Evolutionary conservation across 2,113 vertebrate species (phyloP).

Genomic region (Datnioides undecimradiatus): DNA sequence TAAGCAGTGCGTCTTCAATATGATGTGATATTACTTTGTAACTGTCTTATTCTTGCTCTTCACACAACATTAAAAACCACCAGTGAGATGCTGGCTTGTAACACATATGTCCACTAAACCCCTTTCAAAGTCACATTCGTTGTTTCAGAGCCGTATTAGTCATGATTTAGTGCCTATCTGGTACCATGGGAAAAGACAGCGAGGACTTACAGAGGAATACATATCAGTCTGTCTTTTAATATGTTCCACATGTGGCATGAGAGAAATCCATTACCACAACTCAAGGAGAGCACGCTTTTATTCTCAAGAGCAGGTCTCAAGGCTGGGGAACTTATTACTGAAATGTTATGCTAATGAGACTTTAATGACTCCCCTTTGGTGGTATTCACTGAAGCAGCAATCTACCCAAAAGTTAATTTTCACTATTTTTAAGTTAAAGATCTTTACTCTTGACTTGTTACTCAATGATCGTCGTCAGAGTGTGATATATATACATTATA

Average conservation of each 20-base stretch:
- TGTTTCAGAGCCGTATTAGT: conserved; percentile 55
- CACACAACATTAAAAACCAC: conserved; percentile 40
- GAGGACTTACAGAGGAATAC: conserved; percentile 46
- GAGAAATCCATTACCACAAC: conserved; percentile 49
- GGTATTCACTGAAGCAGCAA: not conserved
- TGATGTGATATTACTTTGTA: conserved; percentile 22
- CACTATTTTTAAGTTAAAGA: conserved; percentile 17
- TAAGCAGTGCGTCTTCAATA: not conserved
- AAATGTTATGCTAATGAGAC: conserved; percentile 54
- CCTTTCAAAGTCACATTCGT: conserved; percentile 45
- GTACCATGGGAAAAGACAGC: conserved; percentile 65
- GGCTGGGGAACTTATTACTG: conserved; percentile 41
- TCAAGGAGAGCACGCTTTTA: conserved; percentile 21
- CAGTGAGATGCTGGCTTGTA: conserved; percentile 20
- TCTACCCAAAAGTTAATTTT: conserved; percentile 25
- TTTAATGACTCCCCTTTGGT: conserved; percentile 55
- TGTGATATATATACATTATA: not conserved
- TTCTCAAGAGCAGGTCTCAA: conserved; percentile 40
- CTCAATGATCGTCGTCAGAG: not conserved
- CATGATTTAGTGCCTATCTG: conserved; percentile 60
- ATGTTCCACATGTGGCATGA: conserved; percentile 71
- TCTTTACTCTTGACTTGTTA: conserved; percentile 9
- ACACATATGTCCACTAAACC: conserved; percentile 22
- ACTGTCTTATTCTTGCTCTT: conserved; percentile 37
- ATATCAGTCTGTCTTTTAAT: conserved; percentile 58